Percentiles rank a stretch among this genome's conserved stretches.
Conservation (phyloP, 2,797 vertebrate species). For the Onychomys torridus region DNA sequence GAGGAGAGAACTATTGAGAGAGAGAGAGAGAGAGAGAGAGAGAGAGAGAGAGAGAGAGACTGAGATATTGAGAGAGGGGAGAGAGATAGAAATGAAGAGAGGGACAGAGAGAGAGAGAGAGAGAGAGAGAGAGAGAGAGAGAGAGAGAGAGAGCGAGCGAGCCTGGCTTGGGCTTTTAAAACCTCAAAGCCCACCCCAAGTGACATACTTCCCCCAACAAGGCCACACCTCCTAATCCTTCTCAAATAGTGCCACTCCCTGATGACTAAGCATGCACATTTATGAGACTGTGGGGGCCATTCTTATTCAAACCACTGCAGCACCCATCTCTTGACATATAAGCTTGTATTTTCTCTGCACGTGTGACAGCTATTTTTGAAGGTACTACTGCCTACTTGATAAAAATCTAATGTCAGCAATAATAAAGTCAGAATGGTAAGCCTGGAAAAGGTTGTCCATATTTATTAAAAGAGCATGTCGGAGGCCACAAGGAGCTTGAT, state of each 20-base stretch:
- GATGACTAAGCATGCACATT: background rate
- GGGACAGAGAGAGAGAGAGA: background rate
- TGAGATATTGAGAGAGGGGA: background rate
- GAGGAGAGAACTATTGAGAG: too few species aligned
- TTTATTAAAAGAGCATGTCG: background rate
- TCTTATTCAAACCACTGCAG: background rate
- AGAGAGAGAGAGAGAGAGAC: background rate
- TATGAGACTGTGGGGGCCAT: background rate
- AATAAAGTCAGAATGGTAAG: constrained; percentile 9
- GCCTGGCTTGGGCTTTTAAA: background rate
- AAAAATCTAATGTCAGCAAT: constrained; percentile 28
- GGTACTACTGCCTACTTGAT: background rate
- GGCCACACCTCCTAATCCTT: background rate
- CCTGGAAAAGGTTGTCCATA: background rate
- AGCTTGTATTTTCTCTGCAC: background rate
- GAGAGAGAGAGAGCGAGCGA: background rate
- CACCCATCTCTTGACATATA: background rate
- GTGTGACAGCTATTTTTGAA: background rate
- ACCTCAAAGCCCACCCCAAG: background rate
- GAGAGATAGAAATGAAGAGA: background rate
- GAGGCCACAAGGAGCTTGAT: background rate
- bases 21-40: background rate
- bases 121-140: background rate
- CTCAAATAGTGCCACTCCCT: background rate
- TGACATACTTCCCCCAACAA: background rate